Evolutionary conservation across 2,888 invertebrate genomes (phyloP), one percentile per base, ranked within the genome.

Genomic region (Epicampocera succincta): DNA sequence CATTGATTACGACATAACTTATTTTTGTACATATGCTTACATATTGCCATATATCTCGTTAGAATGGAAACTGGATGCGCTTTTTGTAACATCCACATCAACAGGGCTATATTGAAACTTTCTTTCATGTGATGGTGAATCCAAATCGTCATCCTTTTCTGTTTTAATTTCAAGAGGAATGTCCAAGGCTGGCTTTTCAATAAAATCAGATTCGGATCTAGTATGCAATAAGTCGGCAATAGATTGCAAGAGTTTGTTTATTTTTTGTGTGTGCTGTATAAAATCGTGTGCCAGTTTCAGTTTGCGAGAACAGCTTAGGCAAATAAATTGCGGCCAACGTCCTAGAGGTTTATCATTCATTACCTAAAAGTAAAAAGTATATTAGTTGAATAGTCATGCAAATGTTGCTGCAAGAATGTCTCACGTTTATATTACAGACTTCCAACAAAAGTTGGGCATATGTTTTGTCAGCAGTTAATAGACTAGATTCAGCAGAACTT

Each of bases 381-480:
- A 54, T 33, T 56, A 11, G 5, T 3, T 25, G 29, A 11, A 0
- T 33, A 17, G 11, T 5, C 11, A 46, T 3, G 19, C 9, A 50
- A 21, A 21, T 21, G 6, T 50, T 0, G 48, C 13, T n/a, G 4
- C 8, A 29, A 17, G 0, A 25, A 12, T 29, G 4, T 40, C 73
- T 56, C 68, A 79, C 79, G 54, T 79, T 63, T 11, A 79, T 73
- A 42, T 73, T 54, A n/a, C 72, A 65, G 4, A 79, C 68, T 48
- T 68, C 73, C 19, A n/a, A 48, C 15, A 79, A 44, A 6, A 79
- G 48, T 54, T 79, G 38, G 12, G 17, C 61, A 48, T 68, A 79
- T 1, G 68, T 63, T 46, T 56, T 68, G 13, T 17, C 66, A 13
- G 8, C 19, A 5, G n/a, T n/a, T 13, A 25, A 33, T 5, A 25